Percentiles rank a stretch among this genome's conserved stretches.
phyloP scores from a whole-genome alignment of 2,888 invertebrate genomes.

The Thymelicus lineola region DNA sequence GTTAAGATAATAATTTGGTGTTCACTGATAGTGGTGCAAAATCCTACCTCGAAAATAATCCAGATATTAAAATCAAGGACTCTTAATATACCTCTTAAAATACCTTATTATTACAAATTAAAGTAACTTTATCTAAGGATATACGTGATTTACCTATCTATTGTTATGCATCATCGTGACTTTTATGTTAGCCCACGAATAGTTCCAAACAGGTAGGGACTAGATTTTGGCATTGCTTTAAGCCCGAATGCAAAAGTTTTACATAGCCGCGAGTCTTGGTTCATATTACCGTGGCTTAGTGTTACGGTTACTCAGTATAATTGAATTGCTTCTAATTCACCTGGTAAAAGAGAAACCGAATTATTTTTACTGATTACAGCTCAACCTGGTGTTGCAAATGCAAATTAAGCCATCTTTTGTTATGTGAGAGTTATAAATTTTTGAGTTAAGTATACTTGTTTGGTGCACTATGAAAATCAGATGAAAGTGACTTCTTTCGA shows the following conservation, averaged over 20 bases:
- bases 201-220: too few species aligned
- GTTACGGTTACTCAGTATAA: slow-evolving; percentile 16
- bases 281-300: neutral
- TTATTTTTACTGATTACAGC: slow-evolving; percentile 5
- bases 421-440: neutral
- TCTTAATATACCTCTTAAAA: too few species aligned
- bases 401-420: neutral
- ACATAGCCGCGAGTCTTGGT: neutral
- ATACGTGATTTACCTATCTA: too few species aligned
- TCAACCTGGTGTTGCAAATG: neutral
- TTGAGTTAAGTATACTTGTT: neutral
- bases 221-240: too few species aligned
- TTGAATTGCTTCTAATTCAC: slow-evolving; percentile 36
- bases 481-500: neutral
- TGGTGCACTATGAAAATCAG: neutral
- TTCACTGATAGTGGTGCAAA: too few species aligned
- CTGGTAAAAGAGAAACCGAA: slow-evolving; percentile 32
- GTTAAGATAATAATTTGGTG: too few species aligned
- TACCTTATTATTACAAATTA: too few species aligned
- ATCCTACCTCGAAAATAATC: too few species aligned
- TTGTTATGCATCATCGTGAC: too few species aligned
- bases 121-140: too few species aligned
- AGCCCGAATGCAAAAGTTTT: neutral
- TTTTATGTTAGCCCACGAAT: too few species aligned
- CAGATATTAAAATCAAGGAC: too few species aligned